These are phyloP conservation scores for Peribatodes rhomboidaria DNA, from an alignment of 2,888 invertebrate genomes.

Conservation along the genomic window DNA sequence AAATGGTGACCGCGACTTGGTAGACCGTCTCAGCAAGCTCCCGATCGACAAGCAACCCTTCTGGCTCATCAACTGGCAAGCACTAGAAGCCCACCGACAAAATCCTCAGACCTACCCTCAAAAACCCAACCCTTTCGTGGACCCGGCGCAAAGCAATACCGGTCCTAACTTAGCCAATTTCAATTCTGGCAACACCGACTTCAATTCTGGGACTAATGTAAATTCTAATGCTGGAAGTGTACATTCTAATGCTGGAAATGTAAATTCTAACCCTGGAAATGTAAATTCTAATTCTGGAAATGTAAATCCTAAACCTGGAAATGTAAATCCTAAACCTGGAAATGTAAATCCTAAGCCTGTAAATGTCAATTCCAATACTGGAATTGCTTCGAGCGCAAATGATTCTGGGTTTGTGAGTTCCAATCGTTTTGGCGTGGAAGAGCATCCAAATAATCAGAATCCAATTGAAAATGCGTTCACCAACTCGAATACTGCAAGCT, in stretches of 20 bases:
- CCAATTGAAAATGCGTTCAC: conserved; percentile 10
- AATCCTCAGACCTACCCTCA: conserved; percentile 74
- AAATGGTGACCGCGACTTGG: conserved; percentile 86
- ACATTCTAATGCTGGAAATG: conserved; percentile 3
- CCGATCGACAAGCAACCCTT: conserved; percentile 90
- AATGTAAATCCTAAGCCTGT: conserved; percentile 11
- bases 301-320: conserved; percentile 4
- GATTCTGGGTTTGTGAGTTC: neutral
- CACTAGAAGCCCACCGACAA: conserved; percentile 86
- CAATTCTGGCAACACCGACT: conserved; percentile 24
- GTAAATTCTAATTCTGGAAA: conserved; percentile 3
- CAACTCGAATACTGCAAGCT: conserved; percentile 28
- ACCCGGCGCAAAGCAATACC: conserved; percentile 34
- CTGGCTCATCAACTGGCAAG: conserved; percentile 90
- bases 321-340: conserved; percentile 19
- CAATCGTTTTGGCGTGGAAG: conserved; percentile 31
- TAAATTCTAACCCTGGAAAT: conserved; percentile 22
- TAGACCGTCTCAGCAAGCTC: conserved; percentile 88
- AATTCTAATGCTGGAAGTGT: conserved; percentile 5
- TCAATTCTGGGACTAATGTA: conserved; percentile 13
- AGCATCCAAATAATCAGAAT: conserved; percentile 12
- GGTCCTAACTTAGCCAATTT: conserved; percentile 14
- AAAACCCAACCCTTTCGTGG: conserved; percentile 65
- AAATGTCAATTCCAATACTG: conserved; percentile 5
- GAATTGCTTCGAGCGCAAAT: neutral